These are phyloP conservation scores for Hirtodrosophila duncani DNA, from an alignment of 2,888 invertebrate genomes.

Conservation along the genomic window DNA sequence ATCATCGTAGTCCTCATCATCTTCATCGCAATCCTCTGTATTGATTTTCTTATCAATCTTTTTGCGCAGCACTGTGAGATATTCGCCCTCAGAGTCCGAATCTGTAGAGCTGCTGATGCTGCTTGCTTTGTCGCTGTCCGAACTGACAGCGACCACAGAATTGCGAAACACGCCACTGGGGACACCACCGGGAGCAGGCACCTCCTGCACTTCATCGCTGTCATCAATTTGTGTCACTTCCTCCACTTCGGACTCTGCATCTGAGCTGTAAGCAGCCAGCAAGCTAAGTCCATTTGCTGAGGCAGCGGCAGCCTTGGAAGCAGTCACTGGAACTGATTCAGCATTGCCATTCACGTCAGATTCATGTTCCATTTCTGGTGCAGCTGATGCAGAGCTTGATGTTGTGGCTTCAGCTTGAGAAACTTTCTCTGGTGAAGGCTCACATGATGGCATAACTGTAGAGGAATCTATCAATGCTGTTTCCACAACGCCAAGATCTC, in stretches of 20 bases:
- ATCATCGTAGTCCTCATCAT: conserved; percentile 57
- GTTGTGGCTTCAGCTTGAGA: too few relatives aligned
- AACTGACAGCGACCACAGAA: conserved; percentile 62
- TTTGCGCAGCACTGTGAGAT: conserved; percentile 59
- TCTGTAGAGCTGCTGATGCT: conserved; percentile 47
- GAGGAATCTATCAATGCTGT: too few relatives aligned
- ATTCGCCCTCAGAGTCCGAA: conserved; percentile 62
- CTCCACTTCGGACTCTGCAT: conserved; percentile 44
- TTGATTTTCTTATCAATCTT: conserved; percentile 65
- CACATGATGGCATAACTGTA: too few relatives aligned
- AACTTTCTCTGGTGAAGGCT: too few relatives aligned
- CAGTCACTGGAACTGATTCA: neutral
- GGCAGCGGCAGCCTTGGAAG: neutral
- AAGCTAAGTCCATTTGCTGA: conserved; percentile 58
- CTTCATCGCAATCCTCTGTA: conserved; percentile 62
- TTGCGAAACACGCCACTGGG: conserved; percentile 45
- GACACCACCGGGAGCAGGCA: conserved; percentile 37
- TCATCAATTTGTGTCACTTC: conserved; percentile 5
- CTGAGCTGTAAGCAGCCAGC: conserved; percentile 71
- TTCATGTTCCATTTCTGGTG: neutral
- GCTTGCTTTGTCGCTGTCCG: conserved; percentile 42
- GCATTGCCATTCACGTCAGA: too few relatives aligned
- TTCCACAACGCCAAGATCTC: too few relatives aligned
- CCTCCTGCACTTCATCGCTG: conserved; percentile 66
- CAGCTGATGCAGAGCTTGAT: too few relatives aligned